A percentile compares a stretch with the other conserved stretches of the same genome.
Conservation (phyloP, 2,888 invertebrate species). For the Micropterix aruncella region DNA sequence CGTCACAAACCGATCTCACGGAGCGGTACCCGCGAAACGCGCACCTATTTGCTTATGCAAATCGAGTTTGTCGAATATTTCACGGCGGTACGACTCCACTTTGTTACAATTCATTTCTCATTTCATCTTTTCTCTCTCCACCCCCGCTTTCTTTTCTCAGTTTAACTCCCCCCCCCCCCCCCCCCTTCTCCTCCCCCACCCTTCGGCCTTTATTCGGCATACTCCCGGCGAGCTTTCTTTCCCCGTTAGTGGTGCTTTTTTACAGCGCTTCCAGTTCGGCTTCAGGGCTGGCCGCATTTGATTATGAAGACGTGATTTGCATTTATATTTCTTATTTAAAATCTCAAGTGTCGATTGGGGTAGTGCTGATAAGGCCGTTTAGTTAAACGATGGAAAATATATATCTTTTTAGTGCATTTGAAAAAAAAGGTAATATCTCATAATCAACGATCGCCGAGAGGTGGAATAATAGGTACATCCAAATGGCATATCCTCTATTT, state of each 20-base stretch:
- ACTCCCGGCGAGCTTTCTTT: no score
- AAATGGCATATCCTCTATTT: no score
- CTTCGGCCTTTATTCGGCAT: no score
- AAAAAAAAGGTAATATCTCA: no score
- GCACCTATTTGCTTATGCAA: constrained; percentile 42
- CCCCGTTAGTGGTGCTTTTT: not conserved
- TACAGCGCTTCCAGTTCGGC: constrained; percentile 2
- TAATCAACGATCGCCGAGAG: no score
- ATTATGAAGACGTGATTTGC: no score
- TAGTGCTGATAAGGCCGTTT: no score
- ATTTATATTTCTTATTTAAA: no score
- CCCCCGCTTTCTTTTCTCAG: constrained; percentile 25
- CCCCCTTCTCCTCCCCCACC: constrained; percentile 7
- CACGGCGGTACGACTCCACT: constrained; percentile 32
- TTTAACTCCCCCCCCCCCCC: constrained; percentile 3
- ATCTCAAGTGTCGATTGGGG: no score
- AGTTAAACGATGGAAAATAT: no score
- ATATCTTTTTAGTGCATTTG: no score
- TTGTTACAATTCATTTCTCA: constrained; percentile 37
- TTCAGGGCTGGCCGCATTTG: constrained; percentile 6
- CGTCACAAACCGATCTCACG: constrained; percentile 39
- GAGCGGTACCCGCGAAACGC: constrained; percentile 40
- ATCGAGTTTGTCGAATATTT: constrained; percentile 40
- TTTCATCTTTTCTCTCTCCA: constrained; percentile 11
- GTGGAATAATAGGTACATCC: no score